Evolutionary conservation across 1,140 invertebrate species (phyloP), one percentile per base, ranked within the genome.

Genomic region (Aethina tumida): DNA sequence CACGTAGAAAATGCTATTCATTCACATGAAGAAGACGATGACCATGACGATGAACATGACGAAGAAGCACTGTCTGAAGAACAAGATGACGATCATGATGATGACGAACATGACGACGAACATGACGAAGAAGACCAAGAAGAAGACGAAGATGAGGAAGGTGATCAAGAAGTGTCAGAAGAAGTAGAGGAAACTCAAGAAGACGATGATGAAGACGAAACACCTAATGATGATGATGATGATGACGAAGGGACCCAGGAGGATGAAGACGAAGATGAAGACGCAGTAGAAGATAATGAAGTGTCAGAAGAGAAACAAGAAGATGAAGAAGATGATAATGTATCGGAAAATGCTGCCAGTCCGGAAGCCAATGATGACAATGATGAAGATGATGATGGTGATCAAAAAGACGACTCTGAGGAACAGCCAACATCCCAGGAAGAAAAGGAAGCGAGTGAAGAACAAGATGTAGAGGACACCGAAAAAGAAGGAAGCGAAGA

Each of bases 1-100:
- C 68, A 69, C 42, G 57, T 62, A 10, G 51, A 69, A 17, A 63
- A 67, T 40, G 32, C 28, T 12, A 38, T 50, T 21, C 46, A 55
- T 16, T 53, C 53, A 16, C 57, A 61, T 27, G 60, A 62, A 43
- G 55, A 62, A 57, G 49, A 69, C 14, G 57, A 61, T 6, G 48
- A 51, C 6, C 43, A 53, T 36, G 48, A 60, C 16, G 54, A 61
- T 8, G 50, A 49, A 15, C 46, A 53, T 29, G 42, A 42, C n/a
- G 43, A 39, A 16, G 45, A 55, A 36, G 45, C 60, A 31, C 47
- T 41, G 8, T 37, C 46, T 35, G 46, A 52, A 20, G 47, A 52
- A 24, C 42, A 56, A 16, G 51, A 61, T 12, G 61, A 64, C 1
- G 59, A 63, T 22, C 51, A 60, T 45, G 14, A 33, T 6, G 38